Conservation (phyloP, 2,113 vertebrate species). For the Spilogale gracilis region DNA sequence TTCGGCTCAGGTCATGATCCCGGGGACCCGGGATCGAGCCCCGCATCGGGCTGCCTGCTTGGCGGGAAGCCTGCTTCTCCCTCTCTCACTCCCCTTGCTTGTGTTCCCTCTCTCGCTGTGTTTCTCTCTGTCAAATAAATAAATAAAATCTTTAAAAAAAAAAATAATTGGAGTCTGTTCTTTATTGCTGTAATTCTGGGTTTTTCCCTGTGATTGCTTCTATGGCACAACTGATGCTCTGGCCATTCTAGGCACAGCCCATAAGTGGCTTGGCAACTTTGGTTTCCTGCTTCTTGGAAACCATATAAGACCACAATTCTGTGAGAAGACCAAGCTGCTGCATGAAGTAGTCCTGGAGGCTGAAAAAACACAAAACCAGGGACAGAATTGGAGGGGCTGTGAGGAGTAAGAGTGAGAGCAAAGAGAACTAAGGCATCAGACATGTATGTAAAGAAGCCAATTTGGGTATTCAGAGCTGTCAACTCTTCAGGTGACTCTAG, state of each 20-base stretch:
- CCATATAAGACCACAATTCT: background rate
- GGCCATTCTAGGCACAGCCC: background rate
- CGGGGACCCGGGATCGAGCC: no score
- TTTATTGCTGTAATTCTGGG: background rate
- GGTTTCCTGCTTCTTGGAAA: background rate
- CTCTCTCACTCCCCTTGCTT: no score
- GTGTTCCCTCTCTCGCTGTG: no score
- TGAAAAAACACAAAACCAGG: background rate
- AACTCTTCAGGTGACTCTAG: no score
- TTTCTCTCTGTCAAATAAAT: no score
- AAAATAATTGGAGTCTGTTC: background rate
- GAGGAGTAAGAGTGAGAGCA: background rate
- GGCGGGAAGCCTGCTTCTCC: no score
- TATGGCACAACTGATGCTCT: background rate
- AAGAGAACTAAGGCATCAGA: background rate
- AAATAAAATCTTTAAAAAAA: no score
- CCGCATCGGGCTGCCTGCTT: no score
- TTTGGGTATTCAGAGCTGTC: background rate
- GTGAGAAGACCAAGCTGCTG: background rate
- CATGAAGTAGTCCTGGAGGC: background rate
- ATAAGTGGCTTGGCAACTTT: background rate
- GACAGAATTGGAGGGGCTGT: background rate
- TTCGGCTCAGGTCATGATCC: no score
- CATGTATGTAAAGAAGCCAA: background rate
- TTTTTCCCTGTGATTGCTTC: background rate